A percentile compares a stretch with the other conserved stretches of the same genome.
Conservation (phyloP, 2,888 invertebrate species). For the Ecdyonurus torrentis region DNA sequence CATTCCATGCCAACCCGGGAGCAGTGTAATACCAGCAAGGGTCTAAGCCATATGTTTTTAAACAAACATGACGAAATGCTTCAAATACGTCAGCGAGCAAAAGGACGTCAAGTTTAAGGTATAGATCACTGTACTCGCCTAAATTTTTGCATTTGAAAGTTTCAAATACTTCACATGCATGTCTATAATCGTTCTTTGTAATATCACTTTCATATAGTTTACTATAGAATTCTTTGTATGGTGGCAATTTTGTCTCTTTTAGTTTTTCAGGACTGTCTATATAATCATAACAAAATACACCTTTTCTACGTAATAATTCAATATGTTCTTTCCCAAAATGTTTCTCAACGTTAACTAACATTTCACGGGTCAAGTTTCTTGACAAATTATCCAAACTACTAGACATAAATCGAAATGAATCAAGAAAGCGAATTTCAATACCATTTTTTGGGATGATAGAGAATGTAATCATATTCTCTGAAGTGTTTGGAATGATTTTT, state of each 20-base stretch:
- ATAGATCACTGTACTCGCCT: conserved; percentile 21
- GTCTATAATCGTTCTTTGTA: not conserved
- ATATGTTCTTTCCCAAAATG: too few species aligned
- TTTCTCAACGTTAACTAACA: too few species aligned
- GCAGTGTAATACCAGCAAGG: conserved; percentile 18
- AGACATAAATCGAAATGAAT: too few species aligned
- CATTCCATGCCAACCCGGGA: conserved; percentile 19
- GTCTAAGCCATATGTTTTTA: conserved; percentile 19
- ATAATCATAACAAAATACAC: not conserved
- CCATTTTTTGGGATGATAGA: too few species aligned
- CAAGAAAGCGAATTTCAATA: too few species aligned
- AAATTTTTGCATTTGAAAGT: conserved; percentile 19
- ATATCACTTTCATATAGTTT: not conserved
- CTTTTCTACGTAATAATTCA: too few species aligned
- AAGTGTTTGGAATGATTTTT: too few species aligned
- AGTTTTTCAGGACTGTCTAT: not conserved
- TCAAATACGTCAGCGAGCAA: conserved; percentile 23
- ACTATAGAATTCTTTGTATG: not conserved
- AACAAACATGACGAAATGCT: conserved; percentile 19
- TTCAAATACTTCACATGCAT: not conserved
- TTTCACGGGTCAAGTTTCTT: too few species aligned
- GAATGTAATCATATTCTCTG: too few species aligned
- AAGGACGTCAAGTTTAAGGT: conserved; percentile 22
- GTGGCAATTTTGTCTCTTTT: not conserved
- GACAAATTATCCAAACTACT: too few species aligned